Conservation (phyloP, 2,113 vertebrate species). For the Loxodonta africana region DNA sequence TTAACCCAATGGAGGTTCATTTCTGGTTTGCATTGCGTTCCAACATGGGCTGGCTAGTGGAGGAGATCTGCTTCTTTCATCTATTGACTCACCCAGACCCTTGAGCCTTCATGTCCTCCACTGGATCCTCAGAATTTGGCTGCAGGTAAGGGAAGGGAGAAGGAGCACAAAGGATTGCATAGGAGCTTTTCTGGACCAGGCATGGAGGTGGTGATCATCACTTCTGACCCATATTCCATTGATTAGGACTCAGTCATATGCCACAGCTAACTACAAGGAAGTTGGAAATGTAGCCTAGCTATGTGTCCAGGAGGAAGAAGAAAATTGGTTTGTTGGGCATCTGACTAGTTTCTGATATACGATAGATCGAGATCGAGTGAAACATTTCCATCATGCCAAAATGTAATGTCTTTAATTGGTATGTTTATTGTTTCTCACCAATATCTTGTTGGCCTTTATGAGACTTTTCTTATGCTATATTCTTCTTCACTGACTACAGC, state of each 20-base stretch:
- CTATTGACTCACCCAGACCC: not conserved
- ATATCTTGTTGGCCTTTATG: not conserved
- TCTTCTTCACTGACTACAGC: slow-evolving; percentile 28
- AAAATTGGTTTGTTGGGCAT: not conserved
- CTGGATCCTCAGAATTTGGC: not conserved
- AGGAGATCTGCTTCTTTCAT: not conserved
- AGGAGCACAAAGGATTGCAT: not conserved
- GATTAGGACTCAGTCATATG: not conserved
- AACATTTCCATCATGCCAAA: slow-evolving; percentile 13
- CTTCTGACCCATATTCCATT: not conserved
- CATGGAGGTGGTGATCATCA: not conserved
- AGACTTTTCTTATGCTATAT: not conserved
- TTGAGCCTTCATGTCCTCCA: not conserved
- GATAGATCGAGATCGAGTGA: not conserved
- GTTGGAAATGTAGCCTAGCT: not conserved
- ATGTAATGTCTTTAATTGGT: not conserved
- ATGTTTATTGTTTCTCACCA: not conserved
- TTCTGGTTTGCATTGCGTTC: not conserved
- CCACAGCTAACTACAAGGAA: not conserved
- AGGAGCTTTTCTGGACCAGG: not conserved
- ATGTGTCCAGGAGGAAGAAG: not conserved
- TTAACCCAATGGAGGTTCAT: not conserved
- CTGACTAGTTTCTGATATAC: not conserved
- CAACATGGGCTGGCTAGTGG: not conserved
- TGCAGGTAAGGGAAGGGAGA: not conserved